Base-by-base conservation (phyloP, 2,888 invertebrate genomes). In the Drosophila subsilvestris region DNA sequence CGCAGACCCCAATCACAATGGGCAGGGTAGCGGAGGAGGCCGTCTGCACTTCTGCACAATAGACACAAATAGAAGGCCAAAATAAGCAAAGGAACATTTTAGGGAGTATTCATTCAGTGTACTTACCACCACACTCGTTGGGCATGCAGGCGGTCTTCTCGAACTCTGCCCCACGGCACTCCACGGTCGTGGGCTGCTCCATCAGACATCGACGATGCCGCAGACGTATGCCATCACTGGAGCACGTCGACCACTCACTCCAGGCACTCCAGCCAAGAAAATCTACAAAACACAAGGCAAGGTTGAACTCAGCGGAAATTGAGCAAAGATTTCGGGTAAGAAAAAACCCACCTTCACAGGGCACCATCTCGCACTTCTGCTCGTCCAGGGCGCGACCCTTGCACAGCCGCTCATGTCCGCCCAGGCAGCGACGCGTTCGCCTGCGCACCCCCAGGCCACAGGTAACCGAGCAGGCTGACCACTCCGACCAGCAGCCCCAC, bases 401-500 rank as follows among this genome's bases (percentile, higher is more conserved):
- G 88, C 96, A 96, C 8, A 88, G 69, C n/a, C 90, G 79, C n/a
- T 89, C 89, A 45, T 91, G 91, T 0, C 93, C 93, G 1, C 93
- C 93, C 50, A 95, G 90, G 72, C 97, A 97, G 74, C 93, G 93
- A 25, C 97, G 93, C 0, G 94, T 94, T 65, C 97, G 94, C 18
- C 94, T 93, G 51, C 94, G 93, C 20, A 95, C 93, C 0, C 97
- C 97, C 50, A 93, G 92, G 0, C 95, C 96, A 86, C 97, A 97
- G 0, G 94, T 94, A 0, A 94, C 95, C 22, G 95, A 96, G 86
- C 97, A 97, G 12, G 94, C 93, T 3, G 96, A 94, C 96, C 96
- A 97, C 53, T 97, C 97, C 0, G 95, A 95, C 97, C 97, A 98
- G 82, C 97, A 97, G 3, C 96, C 94, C 97, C 97, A 97, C 85